Percentiles rank a stretch among this genome's conserved stretches.
Evolutionary conservation across 2,797 vertebrate species (phyloP).

Genomic region (Protosalanx chinensis): DNA sequence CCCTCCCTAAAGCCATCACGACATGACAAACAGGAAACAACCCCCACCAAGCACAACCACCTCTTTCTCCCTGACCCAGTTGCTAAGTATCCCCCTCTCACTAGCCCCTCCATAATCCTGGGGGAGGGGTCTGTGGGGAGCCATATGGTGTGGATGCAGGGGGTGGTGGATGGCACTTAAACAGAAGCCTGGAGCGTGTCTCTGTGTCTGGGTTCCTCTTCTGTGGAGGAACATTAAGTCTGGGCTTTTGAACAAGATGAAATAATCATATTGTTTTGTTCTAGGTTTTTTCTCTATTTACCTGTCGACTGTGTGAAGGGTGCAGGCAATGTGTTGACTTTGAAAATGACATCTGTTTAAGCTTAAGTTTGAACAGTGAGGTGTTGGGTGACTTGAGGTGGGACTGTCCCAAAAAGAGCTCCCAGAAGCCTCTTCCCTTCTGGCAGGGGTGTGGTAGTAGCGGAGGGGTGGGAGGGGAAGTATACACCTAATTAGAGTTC

Average conservation of each 20-base stretch:
- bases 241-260: too few relatives aligned
- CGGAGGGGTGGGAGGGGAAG: not conserved
- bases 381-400: not conserved
- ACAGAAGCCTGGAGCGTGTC: conserved; percentile 1
- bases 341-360: too few relatives aligned
- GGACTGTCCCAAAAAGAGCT: too few relatives aligned
- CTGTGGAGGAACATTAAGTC: not conserved
- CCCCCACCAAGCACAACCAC: not conserved
- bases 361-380: too few relatives aligned
- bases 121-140: conserved; percentile 54
- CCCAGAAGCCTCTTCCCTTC: too few relatives aligned
- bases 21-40: conserved; percentile 1
- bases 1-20: not conserved
- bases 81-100: not conserved
- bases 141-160: conserved; percentile 61
- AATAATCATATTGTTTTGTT: too few relatives aligned
- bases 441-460: too few relatives aligned
- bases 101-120: conserved; percentile 43
- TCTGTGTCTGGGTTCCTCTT: not conserved
- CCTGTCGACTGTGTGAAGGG: too few relatives aligned
- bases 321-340: too few relatives aligned
- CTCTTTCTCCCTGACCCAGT: not conserved
- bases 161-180: conserved; percentile 12
- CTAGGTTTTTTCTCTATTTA: too few relatives aligned
- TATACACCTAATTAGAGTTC: not conserved